A percentile compares a stretch with the other conserved stretches of the same genome.
Evolutionary conservation across 2,113 vertebrate genomes (phyloP).

Genomic region (Takifugu flavidus): DNA sequence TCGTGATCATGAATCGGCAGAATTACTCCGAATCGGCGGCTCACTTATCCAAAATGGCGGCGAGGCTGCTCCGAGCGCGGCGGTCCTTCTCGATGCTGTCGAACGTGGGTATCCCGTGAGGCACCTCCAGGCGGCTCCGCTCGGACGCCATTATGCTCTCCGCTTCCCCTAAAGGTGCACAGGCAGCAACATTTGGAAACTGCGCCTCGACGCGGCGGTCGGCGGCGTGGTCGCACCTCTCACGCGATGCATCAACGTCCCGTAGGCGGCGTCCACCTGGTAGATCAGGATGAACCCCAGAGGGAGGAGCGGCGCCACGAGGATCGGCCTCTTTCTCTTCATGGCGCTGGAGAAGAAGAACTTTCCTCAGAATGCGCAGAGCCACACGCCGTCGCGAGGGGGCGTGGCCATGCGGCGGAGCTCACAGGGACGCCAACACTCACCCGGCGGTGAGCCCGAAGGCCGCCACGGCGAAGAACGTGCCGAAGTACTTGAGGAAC

Average conservation of each 20-base stretch:
- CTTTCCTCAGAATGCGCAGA: not conserved
- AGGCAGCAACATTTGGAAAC: not conserved
- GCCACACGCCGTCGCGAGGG: too few species aligned
- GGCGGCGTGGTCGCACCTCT: slow-evolving; percentile 72
- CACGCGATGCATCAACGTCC: slow-evolving; percentile 80
- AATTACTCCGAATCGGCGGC: not conserved
- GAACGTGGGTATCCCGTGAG: slow-evolving; percentile 78
- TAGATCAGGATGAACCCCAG: slow-evolving; percentile 82
- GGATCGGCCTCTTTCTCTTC: slow-evolving; percentile 73
- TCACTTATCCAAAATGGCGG: slow-evolving; percentile 76
- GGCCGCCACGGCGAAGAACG: slow-evolving; percentile 76
- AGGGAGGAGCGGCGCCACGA: slow-evolving; percentile 80
- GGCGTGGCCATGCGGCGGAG: too few species aligned
- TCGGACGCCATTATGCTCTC: slow-evolving; percentile 80
- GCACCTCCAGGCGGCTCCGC: slow-evolving; percentile 70
- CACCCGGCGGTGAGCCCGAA: slow-evolving; percentile 78
- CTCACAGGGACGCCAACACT: not conserved
- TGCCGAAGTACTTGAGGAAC: slow-evolving; percentile 85
- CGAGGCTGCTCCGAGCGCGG: slow-evolving; percentile 71
- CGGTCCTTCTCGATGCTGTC: slow-evolving; percentile 85
- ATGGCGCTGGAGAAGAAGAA: slow-evolving; percentile 71
- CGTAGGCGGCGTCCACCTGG: slow-evolving; percentile 85
- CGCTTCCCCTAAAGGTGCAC: slow-evolving; percentile 76
- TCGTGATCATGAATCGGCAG: not conserved
- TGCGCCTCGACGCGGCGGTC: too few species aligned